These are phyloP conservation scores for Eristalis tenax DNA, from an alignment of 2,888 invertebrate genomes.

Conservation along the genomic window DNA sequence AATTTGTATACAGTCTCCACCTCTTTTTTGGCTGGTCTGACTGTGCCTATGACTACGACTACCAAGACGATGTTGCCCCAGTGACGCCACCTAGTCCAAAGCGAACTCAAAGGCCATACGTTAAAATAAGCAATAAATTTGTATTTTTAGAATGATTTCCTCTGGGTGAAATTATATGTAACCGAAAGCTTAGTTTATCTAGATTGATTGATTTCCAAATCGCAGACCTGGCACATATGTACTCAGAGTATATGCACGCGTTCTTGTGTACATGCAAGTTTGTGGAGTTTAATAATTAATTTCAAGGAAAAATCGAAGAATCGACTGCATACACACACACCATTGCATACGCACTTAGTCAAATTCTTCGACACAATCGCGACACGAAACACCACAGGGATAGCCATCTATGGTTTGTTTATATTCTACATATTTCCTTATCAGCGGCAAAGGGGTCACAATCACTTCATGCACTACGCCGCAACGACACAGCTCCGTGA, in stretches of 20 bases:
- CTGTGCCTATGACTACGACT: constrained; percentile 15
- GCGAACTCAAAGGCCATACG: constrained; percentile 22
- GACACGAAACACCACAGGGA: not conserved
- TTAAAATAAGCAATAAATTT: constrained; percentile 16
- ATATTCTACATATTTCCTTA: constrained; percentile 41
- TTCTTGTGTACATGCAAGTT: not conserved
- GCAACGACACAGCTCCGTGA: constrained; percentile 2
- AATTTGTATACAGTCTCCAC: constrained; percentile 25
- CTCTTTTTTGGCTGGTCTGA: not conserved
- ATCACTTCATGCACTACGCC: not conserved
- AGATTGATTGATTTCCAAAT: constrained; percentile 24
- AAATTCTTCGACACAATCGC: constrained; percentile 17
- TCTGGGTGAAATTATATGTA: constrained; percentile 3
- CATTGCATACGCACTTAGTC: not conserved
- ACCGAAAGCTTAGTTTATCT: not conserved
- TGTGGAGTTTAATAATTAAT: constrained; percentile 25
- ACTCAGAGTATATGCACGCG: not conserved
- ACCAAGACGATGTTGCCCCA: constrained; percentile 37
- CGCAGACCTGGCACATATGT: not conserved
- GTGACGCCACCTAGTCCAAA: constrained; percentile 9
- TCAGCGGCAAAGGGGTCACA: not conserved
- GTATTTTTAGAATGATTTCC: constrained; percentile 43
- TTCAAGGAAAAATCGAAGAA: constrained; percentile 33
- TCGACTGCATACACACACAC: not conserved
- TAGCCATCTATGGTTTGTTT: constrained; percentile 24